Base-by-base conservation (phyloP, 2,797 vertebrate genomes). In the Trachurus trachurus region DNA sequence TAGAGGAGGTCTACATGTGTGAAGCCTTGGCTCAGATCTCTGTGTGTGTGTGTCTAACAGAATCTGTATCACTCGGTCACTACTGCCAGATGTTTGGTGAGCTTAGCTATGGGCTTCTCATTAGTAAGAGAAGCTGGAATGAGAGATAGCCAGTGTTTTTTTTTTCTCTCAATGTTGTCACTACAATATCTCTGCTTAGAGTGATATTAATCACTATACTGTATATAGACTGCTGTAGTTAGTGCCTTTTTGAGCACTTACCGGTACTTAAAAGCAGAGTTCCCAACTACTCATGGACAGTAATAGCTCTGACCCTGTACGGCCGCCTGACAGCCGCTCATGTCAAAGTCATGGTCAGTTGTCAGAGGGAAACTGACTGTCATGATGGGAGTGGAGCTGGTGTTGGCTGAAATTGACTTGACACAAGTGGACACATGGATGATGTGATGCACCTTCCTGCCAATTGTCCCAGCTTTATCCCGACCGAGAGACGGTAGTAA, bases 31-130 rank as follows among this genome's bases (percentile, higher is more conserved):
- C 76, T 79, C 34, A 53, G 59, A 63, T 79, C 16, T 59, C 57
- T 66, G 66, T 61, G 65, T 60, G n/a, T 44, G 11, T 56, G 52
- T 71, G 54, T 77, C 64, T 68, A 74, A 67, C 63, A 78, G 71
- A 82, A 87, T 78, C 56, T 89, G 81, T 81, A 79, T 81, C 73
- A 87, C 68, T 81, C 68, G 87, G 79, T 89, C 81, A 89, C 58
- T 67, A 44, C 57, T 62, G 58, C 87, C 85, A 86, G 82, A 88
- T 91, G 88, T 92, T 84, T 78, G 78, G 63, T 58, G 72, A 74
- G 89, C 81, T 88, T 86, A 85, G 57, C 60, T 57, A 21, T 8
- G n/a, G 65, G 56, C 66, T 74, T 70, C 31, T 80, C 65, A 73
- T 84, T 75, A 76, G 62, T 60, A 83, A 75, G 50, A 61, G 37